phyloP scores from a whole-genome alignment of 2,797 vertebrate genomes.

The Sphenopsis melanotis region DNA sequence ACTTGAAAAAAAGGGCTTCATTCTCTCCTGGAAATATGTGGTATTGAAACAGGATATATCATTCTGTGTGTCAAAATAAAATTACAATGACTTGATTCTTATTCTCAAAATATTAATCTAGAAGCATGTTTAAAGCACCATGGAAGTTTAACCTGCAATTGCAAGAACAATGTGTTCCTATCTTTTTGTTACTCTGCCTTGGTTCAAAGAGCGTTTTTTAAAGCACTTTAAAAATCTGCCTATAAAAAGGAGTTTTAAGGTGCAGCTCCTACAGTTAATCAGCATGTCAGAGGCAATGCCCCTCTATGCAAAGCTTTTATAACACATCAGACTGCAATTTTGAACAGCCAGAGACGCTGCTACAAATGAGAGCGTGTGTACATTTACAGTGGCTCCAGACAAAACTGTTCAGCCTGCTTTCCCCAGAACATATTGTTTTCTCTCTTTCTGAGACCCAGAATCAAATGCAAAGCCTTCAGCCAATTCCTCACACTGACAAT shows the following conservation, averaged over 20 bases:
- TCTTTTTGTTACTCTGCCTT: not conserved
- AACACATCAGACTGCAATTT: not conserved
- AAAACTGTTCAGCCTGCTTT: not conserved
- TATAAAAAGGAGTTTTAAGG: not conserved
- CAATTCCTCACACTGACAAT: conserved; percentile 1
- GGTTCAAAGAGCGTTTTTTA: not conserved
- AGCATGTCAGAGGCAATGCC: not conserved
- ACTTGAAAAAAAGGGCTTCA: not conserved
- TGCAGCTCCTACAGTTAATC: not conserved
- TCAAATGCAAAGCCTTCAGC: conserved; percentile 22
- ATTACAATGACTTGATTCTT: conserved; percentile 19
- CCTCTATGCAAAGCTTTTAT: not conserved
- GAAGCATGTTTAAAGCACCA: not conserved
- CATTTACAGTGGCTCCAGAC: not conserved
- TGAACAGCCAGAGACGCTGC: not conserved
- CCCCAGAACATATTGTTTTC: not conserved
- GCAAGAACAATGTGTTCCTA: not conserved
- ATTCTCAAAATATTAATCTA: conserved; percentile 15
- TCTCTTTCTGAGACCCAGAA: not conserved
- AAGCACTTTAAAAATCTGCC: not conserved
- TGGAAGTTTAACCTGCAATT: conserved; percentile 19
- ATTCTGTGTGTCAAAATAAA: conserved; percentile 54
- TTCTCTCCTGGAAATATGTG: not conserved
- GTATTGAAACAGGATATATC: conserved; percentile 31
- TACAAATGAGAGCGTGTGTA: not conserved